Base-by-base conservation (phyloP, 1,140 invertebrate genomes). In the Penaeus indicus region DNA sequence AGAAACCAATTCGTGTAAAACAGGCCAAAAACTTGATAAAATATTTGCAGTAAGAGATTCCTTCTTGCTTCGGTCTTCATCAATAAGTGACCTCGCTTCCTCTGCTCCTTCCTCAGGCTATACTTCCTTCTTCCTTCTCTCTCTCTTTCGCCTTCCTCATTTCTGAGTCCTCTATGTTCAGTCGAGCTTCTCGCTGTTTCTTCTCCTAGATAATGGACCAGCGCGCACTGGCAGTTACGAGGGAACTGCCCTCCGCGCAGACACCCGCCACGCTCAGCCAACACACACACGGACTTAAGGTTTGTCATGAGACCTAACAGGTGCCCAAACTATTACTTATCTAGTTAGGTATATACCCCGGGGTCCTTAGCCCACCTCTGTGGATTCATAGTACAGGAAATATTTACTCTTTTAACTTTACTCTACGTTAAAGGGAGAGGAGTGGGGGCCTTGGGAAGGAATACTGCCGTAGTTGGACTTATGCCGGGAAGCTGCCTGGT, bases 1-100 rank as follows among this genome's bases (percentile, higher is more conserved):
- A 90, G 89, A 90, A 86, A 86, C 89, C 84, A 90, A 86, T 90
- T 84, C 88, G 80, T 84, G 84, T 86, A 85, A 85, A 89, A 89
- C 61, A 84, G 75, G 83, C 75, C 82, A 80, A 81, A 79, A 89
- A 89, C 84, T 85, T 89, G 88, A 85, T 85, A 85, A 84, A 84
- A 89, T 85, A 82, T 88, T 88, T 88, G 86, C 86, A 88, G 86
- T 81, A 88, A 88, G 88, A 89, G 87, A 85, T 89, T 86, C 75
- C 88, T 84, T 89, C 88, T 85, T 83, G 88, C 88, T 89, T 79
- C 38, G 83, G 72, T 79, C 83, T 89, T 84, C 83, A 42, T 69
- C 67, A 42, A 54, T 83, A 80, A 81, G 38, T 78, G 86, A 84
- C 84, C 78, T 72, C 38, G 42, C 83, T 81, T 89, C 88, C 42